Evolutionary conservation across 2,113 vertebrate species (phyloP).

Genomic region (Psephotus haematonotus): DNA sequence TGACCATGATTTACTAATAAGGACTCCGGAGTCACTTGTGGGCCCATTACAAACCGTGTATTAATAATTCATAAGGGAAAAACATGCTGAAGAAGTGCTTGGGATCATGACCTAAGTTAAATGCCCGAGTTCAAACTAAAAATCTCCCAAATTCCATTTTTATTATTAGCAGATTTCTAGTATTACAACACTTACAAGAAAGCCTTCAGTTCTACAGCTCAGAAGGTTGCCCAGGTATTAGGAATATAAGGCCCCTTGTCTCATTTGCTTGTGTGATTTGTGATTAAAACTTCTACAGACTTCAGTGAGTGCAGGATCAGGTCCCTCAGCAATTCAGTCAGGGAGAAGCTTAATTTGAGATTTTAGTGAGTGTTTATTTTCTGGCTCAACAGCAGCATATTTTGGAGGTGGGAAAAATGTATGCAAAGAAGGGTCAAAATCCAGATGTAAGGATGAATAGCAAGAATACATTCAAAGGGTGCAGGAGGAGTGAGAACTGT

Average conservation of each 20-base stretch:
- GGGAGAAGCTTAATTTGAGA: constrained; percentile 33
- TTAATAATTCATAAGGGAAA: constrained; percentile 75
- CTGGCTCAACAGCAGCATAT: constrained; percentile 20
- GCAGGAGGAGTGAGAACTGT: constrained; percentile 25
- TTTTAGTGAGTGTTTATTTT: constrained; percentile 58
- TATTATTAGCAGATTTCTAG: constrained; percentile 56
- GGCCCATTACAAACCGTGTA: constrained; percentile 31
- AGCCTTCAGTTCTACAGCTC: constrained; percentile 2
- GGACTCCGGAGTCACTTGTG: constrained; percentile 50
- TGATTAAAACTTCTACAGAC: constrained; percentile 33
- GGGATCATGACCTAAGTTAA: constrained; percentile 62
- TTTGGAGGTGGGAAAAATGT: constrained; percentile 40
- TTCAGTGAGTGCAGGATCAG: constrained; percentile 23
- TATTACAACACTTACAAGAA: constrained; percentile 51
- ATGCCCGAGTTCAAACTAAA: constrained; percentile 40
- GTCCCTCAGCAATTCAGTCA: constrained; percentile 6
- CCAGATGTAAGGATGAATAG: constrained; percentile 38
- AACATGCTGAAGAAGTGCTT: constrained; percentile 53
- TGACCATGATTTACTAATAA: constrained; percentile 59
- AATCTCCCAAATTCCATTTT: constrained; percentile 53
- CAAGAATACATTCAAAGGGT: neutral
- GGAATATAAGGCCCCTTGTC: constrained; percentile 4
- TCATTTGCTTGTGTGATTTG: constrained; percentile 1
- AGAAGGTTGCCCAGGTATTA: neutral
- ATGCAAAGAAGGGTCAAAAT: constrained; percentile 63